Conservation (phyloP, 2,113 vertebrate species). For the Chaetorhynchus papuensis region DNA sequence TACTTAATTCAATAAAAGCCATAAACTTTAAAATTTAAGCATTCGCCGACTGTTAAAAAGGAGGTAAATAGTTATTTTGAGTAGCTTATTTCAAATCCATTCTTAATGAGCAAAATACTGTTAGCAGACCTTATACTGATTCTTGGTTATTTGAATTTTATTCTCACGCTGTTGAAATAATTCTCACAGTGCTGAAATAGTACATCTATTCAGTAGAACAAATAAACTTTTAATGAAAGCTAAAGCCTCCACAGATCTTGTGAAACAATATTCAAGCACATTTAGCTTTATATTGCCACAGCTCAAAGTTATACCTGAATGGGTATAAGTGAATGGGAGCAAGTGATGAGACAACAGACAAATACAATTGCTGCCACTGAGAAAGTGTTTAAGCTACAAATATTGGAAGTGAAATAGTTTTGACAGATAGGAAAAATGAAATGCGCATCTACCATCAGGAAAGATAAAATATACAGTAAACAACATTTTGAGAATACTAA, state of each 20-base stretch:
- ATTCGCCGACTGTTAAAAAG: neutral
- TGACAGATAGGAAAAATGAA: conserved; percentile 6
- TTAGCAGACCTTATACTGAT: neutral
- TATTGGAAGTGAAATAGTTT: neutral
- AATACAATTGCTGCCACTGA: neutral
- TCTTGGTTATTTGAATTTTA: neutral
- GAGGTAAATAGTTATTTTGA: neutral
- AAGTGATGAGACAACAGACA: neutral
- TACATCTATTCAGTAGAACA: neutral
- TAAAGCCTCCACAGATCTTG: neutral
- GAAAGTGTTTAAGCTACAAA: neutral
- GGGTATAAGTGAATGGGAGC: neutral
- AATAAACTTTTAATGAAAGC: neutral
- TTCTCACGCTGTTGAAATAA: neutral
- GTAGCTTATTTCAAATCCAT: neutral
- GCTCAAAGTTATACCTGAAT: neutral
- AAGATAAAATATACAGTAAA: neutral
- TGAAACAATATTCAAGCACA: neutral
- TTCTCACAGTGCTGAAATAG: neutral
- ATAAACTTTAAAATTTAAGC: neutral
- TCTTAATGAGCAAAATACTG: neutral
- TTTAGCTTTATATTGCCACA: neutral
- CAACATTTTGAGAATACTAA: neutral
- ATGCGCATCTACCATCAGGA: neutral
- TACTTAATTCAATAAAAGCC: neutral